Conservation (phyloP, 2,113 vertebrate genomes). For the Pelvicachromis taeniatus region DNA sequence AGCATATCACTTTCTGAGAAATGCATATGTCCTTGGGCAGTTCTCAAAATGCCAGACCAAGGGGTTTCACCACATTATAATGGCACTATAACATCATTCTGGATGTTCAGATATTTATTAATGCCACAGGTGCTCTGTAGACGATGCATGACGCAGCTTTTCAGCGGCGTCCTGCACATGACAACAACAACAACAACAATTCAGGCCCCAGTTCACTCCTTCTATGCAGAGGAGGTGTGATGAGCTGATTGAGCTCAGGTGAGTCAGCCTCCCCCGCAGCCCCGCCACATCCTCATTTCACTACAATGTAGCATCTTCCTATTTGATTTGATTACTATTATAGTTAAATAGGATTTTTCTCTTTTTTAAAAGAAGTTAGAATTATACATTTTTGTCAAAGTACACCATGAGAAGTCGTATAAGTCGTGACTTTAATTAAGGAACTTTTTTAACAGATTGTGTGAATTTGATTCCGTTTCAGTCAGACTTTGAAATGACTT, state of each 20-base stretch:
- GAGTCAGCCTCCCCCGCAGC: too few species aligned
- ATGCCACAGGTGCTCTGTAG: too few species aligned
- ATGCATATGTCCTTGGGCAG: not conserved
- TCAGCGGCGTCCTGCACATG: too few species aligned
- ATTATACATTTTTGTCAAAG: not conserved
- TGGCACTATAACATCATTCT: not conserved
- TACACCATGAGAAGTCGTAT: not conserved
- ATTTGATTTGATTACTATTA: not conserved
- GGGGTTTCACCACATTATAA: not conserved
- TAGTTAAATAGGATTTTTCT: not conserved
- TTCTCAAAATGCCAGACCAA: not conserved
- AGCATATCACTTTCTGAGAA: not conserved
- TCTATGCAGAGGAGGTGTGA: too few species aligned
- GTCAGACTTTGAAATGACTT: not conserved
- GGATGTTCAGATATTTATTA: not conserved
- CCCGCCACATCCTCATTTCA: too few species aligned
- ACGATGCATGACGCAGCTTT: too few species aligned
- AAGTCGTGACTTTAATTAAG: not conserved
- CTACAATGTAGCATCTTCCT: not conserved
- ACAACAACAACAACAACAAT: too few species aligned
- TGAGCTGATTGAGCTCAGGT: too few species aligned
- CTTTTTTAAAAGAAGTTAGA: too few species aligned
- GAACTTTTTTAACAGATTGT: not conserved
- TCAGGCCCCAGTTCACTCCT: too few species aligned
- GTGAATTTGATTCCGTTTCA: not conserved